Evolutionary conservation across 2,888 invertebrate species (phyloP).

Genomic region (Lordiphosa andalusiaca): DNA sequence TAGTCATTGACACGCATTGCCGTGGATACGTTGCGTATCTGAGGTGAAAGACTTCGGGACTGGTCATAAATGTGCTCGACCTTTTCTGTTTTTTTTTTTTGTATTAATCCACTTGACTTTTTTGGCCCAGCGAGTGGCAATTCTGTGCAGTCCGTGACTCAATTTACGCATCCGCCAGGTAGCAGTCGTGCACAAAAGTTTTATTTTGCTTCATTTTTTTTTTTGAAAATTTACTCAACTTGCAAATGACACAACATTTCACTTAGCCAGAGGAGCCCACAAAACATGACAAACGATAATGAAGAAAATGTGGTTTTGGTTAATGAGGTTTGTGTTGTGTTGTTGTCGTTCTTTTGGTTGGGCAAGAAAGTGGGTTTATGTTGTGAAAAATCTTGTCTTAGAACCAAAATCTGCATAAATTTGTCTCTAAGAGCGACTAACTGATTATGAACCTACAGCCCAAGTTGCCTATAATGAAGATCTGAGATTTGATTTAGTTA

Average conservation of each 20-base stretch:
- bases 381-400: too few relatives aligned
- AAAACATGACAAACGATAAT: constrained; percentile 25
- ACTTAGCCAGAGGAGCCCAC: constrained; percentile 25
- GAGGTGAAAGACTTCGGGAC: constrained; percentile 11
- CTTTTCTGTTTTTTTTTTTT: constrained; percentile 9
- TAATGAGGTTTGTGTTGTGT: not conserved
- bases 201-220: not conserved
- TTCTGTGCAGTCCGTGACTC: constrained; percentile 33
- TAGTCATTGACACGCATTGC: constrained; percentile 37
- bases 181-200: constrained; percentile 5
- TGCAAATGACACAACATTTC: constrained; percentile 46
- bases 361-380: too few relatives aligned
- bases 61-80: constrained; percentile 22
- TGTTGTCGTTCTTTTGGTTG: too few relatives aligned
- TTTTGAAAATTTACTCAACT: constrained; percentile 24
- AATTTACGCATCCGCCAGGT: constrained; percentile 30
- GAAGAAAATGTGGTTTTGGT: constrained; percentile 4
- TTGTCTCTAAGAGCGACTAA: too few relatives aligned
- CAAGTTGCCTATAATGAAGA: too few relatives aligned
- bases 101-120: constrained; percentile 35
- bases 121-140: constrained; percentile 23
- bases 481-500: too few relatives aligned
- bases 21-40: not conserved
- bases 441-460: too few relatives aligned
- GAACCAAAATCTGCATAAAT: too few relatives aligned